phyloP scores from a whole-genome alignment of 2,888 invertebrate genomes.

The Rugalucina vietnamica region DNA sequence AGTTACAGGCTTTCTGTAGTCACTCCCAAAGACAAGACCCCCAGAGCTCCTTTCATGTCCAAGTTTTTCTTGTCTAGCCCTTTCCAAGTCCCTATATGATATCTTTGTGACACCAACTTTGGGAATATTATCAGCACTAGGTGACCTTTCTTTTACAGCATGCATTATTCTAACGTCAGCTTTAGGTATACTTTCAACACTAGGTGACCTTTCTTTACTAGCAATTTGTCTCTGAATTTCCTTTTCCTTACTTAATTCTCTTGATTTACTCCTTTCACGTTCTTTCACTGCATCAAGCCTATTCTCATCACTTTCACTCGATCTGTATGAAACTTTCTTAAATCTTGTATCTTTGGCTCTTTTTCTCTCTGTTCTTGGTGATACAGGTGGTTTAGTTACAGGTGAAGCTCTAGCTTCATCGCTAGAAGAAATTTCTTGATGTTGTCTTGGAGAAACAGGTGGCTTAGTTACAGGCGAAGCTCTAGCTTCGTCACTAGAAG shows the following conservation, averaged over 20 bases:
- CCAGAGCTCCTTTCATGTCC: background rate
- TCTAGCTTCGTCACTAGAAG: background rate
- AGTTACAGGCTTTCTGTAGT: background rate
- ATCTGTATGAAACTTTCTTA: conserved; percentile 46
- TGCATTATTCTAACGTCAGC: background rate
- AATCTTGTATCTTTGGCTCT: conserved; percentile 45
- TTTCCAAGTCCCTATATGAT: conserved; percentile 1
- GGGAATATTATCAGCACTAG: background rate
- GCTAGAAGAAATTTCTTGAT: background rate
- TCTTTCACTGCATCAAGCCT: background rate
- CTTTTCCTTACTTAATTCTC: conserved; percentile 9
- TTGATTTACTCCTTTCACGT: conserved; percentile 2
- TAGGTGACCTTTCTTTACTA: background rate
- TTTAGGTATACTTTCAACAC: background rate
- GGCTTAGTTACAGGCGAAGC: conserved; percentile 25
- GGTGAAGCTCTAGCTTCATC: background rate
- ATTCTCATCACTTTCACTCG: conserved; percentile 7
- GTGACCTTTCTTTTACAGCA: conserved; percentile 6
- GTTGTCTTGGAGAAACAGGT: conserved; percentile 53
- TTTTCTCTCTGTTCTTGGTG: conserved; percentile 55
- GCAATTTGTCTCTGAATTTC: background rate
- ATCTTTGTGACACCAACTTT: conserved; percentile 10
- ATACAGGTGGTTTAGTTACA: conserved; percentile 47
- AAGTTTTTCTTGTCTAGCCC: background rate
- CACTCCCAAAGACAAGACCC: background rate